phyloP scores from a whole-genome alignment of 1,140 invertebrate species.

The Bombus polaris region DNA sequence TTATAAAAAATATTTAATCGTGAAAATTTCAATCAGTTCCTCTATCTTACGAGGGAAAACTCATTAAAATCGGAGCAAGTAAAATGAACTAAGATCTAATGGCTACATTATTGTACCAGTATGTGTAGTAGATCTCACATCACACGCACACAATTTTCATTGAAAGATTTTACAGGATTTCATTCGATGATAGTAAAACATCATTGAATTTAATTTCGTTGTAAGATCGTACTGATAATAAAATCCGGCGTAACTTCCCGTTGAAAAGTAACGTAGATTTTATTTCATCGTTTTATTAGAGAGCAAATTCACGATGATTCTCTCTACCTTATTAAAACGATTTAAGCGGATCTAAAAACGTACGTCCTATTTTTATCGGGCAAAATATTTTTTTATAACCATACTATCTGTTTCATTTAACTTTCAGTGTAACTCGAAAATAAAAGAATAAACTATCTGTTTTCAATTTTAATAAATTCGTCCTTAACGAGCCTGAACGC shows the following conservation, averaged over 20 bases:
- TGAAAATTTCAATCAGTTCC: too few species aligned
- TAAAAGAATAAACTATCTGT: neutral
- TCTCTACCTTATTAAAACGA: too few species aligned
- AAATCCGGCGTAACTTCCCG: neutral
- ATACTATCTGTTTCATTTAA: neutral
- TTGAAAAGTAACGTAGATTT: neutral
- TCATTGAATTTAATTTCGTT: neutral
- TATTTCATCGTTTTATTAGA: neutral
- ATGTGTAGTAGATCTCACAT: neutral
- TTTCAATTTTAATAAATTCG: neutral
- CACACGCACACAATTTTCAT: neutral
- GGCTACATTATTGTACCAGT: neutral
- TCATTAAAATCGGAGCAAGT: neutral
- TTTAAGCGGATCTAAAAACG: too few species aligned
- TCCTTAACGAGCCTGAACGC: neutral
- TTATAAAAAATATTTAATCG: too few species aligned
- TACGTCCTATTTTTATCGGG: too few species aligned
- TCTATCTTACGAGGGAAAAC: neutral
- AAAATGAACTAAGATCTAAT: neutral
- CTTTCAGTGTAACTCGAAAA: neutral
- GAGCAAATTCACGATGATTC: too few species aligned
- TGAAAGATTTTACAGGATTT: neutral
- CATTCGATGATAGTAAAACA: constrained; percentile 10
- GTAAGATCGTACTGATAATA: neutral
- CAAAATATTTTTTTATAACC: too few species aligned